Base-by-base conservation (phyloP, 2,113 vertebrate species). In the Rhinoptilus africanus region DNA sequence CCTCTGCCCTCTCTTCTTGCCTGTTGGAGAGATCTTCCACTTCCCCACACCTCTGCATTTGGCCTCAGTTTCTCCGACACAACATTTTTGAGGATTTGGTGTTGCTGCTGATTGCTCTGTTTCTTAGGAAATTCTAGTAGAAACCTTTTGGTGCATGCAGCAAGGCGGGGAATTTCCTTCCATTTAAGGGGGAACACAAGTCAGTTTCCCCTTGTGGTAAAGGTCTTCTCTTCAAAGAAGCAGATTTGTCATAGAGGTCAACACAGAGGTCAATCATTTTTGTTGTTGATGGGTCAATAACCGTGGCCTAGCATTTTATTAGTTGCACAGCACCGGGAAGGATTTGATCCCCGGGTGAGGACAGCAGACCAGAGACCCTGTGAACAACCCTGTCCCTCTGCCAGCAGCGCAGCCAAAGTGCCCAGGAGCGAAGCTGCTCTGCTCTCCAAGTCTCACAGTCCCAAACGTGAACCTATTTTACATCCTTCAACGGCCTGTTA, bases 11-110 rank as follows among this genome's bases (percentile, higher is more conserved):
- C 60, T 60, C 22, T 50, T 88, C 22, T 47, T 66, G 21, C 41
- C 37, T 71, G 37, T 84, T 3, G 4, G 32, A 62, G 27, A 73
- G 28, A 17, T 82, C 22, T 56, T 91, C 45, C 5, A 5, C 6
- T 2, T 18, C 13, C 23, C 45, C 1, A 0, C 1, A 1, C 32
- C 34, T 82, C 51, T 5, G 5, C 35, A 41, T 85, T 85, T 79
- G n/a, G 51, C 7, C 3, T 45, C 60, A 51, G 28, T 48, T 86
- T 82, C 62, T 81, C 30, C 26, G n/a, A 57, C 16, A 66, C 2
- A 5, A 16, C 8, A 13, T 62, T 83, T 89, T 34, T 62, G 80
- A 88, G 30, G 37, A 53, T 17, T 85, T 75, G 14, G 27, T 2
- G 0, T 82, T 39, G 26, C 67, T 89, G 37, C 30, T 53, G 35